Conservation (phyloP, 2,113 vertebrate genomes). For the Ophthalmolycus amberensis region DNA sequence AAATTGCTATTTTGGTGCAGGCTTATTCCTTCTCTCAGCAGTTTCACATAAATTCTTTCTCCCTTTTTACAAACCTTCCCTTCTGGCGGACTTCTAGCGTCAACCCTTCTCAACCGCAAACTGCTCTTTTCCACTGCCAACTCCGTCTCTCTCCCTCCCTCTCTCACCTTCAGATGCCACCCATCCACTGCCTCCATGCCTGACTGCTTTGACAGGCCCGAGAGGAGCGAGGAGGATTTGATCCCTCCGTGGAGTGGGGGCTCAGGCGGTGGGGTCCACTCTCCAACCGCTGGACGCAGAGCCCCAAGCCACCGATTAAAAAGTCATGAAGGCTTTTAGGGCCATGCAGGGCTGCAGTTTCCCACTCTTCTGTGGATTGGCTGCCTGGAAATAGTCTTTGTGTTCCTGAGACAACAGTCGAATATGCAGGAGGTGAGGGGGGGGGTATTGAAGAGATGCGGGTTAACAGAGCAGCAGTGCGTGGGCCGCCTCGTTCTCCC, state of each 20-base stretch:
- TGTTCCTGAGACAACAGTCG: slow-evolving; percentile 81
- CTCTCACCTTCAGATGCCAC: slow-evolving; percentile 75
- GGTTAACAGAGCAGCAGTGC: slow-evolving; percentile 72
- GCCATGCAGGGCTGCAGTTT: slow-evolving; percentile 63
- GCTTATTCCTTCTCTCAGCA: slow-evolving; percentile 70
- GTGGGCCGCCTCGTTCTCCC: slow-evolving; percentile 64
- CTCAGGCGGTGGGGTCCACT: slow-evolving; percentile 70
- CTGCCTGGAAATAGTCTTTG: slow-evolving; percentile 86
- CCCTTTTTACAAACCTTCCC: slow-evolving; percentile 63
- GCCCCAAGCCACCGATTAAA: slow-evolving; percentile 83
- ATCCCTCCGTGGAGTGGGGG: slow-evolving; percentile 68
- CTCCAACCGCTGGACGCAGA: slow-evolving; percentile 72
- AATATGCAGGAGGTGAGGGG: slow-evolving; percentile 48
- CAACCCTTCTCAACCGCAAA: slow-evolving; percentile 59
- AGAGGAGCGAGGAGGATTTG: slow-evolving; percentile 67
- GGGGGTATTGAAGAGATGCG: slow-evolving; percentile 51
- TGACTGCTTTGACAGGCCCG: slow-evolving; percentile 78
- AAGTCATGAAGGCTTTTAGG: slow-evolving; percentile 87
- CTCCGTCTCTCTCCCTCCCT: slow-evolving; percentile 42
- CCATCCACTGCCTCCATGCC: slow-evolving; percentile 72
- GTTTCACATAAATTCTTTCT: slow-evolving; percentile 67
- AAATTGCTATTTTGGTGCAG: slow-evolving; percentile 72
- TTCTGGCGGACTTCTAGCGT: slow-evolving; percentile 54
- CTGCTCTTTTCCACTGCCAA: slow-evolving; percentile 71
- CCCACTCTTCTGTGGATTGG: slow-evolving; percentile 73